Conservation (phyloP, 2,113 vertebrate species). For the Colinus virginianus region DNA sequence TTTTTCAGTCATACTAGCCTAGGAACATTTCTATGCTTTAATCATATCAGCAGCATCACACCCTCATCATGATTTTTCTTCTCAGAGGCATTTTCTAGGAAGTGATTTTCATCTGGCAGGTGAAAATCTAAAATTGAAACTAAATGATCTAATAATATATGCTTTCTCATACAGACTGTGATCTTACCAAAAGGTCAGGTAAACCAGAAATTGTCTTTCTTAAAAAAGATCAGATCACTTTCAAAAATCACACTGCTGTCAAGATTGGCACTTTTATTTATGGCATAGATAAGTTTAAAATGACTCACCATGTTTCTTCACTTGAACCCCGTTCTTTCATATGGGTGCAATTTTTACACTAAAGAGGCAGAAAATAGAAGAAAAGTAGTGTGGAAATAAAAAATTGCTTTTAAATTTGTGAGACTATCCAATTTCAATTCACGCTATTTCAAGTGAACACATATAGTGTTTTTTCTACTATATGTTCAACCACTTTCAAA, state of each 20-base stretch:
- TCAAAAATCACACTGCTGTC: neutral
- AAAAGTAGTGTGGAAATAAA: neutral
- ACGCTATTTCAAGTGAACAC: neutral
- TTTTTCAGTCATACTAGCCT: neutral
- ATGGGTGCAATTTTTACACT: neutral
- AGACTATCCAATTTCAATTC: neutral
- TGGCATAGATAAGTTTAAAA: neutral
- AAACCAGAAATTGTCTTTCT: neutral
- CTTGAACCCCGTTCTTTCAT: neutral
- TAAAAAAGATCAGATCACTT: neutral
- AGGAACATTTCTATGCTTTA: neutral
- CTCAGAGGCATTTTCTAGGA: neutral
- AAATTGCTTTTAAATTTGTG: rapidly evolving
- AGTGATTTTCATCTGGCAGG: neutral
- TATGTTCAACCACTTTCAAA: neutral
- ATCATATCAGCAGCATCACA: neutral
- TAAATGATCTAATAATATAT: neutral
- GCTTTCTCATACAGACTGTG: neutral
- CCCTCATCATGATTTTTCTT: neutral
- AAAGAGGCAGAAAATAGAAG: neutral
- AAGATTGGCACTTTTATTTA: neutral
- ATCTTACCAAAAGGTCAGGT: neutral
- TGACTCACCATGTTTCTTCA: neutral
- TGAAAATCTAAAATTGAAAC: neutral
- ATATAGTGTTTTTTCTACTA: neutral